Evolutionary conservation across 1,140 invertebrate species (phyloP).

Genomic region (Oscheius sp.): DNA sequence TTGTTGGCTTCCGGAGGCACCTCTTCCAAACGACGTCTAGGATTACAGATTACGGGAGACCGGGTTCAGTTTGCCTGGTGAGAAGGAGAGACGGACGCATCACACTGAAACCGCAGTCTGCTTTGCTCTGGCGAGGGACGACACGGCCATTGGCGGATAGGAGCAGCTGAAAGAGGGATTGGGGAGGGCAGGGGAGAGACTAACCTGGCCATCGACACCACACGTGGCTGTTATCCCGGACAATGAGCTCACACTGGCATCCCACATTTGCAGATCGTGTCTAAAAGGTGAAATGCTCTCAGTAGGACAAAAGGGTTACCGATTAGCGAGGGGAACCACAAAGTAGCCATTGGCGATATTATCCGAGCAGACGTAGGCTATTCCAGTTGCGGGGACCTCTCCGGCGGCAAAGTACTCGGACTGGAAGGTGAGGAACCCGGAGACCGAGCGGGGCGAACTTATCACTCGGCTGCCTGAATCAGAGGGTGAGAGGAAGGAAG

Average conservation of each 20-base stretch:
- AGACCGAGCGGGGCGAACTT: neutral
- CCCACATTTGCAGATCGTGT: neutral
- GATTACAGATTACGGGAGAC: neutral
- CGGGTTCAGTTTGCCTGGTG: neutral
- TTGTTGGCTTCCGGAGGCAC: neutral
- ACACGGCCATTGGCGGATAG: neutral
- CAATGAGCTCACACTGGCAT: neutral
- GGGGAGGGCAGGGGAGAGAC: neutral
- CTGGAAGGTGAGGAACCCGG: neutral
- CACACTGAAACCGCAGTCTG: neutral
- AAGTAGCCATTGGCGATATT: neutral
- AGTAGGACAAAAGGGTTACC: too few relatives aligned
- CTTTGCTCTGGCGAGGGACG: neutral
- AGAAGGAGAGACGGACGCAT: neutral
- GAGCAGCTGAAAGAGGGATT: neutral
- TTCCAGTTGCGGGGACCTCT: neutral
- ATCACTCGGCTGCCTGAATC: neutral
- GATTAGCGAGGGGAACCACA: neutral
- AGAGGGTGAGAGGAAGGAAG: too few relatives aligned
- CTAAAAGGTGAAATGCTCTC: too few relatives aligned
- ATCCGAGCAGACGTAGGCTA: neutral
- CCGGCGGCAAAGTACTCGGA: neutral
- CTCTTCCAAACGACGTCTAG: neutral
- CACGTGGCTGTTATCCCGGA: neutral
- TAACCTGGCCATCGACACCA: neutral